Conservation (phyloP, 2,113 vertebrate species). For the Sardina pilchardus region DNA sequence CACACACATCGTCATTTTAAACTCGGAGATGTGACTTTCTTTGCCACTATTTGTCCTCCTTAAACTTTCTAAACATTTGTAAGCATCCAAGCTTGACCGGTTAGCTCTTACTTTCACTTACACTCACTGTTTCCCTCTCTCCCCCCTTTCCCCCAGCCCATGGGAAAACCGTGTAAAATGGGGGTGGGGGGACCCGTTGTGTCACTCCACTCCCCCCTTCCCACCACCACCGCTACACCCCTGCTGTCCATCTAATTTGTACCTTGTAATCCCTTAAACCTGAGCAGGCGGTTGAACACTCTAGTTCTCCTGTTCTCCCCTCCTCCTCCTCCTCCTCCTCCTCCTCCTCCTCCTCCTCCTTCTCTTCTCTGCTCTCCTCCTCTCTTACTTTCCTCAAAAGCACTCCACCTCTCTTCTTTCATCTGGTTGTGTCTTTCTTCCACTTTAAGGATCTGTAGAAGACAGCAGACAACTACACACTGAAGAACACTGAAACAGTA, state of each 20-base stretch:
- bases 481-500: not conserved
- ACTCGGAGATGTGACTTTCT: too few relatives aligned
- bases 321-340: slow-evolving; percentile 10
- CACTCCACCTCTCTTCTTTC: not conserved
- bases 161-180: slow-evolving; percentile 48
- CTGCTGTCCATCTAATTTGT: slow-evolving; percentile 48
- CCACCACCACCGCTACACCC: slow-evolving; percentile 18
- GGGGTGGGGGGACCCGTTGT: not conserved
- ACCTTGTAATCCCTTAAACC: slow-evolving; percentile 56
- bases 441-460: not conserved
- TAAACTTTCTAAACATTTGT: too few relatives aligned
- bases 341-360: not conserved
- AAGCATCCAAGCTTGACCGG: too few relatives aligned
- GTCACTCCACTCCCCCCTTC: not conserved
- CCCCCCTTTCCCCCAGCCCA: slow-evolving; percentile 32
- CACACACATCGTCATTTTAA: too few relatives aligned
- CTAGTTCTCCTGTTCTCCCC: not conserved
- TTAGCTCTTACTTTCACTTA: slow-evolving; percentile 43
- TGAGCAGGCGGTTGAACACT: slow-evolving; percentile 34
- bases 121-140: slow-evolving; percentile 29
- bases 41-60: too few relatives aligned
- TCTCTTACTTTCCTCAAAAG: not conserved
- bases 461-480: not conserved
- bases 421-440: not conserved
- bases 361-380: not conserved